Conservation (phyloP, 2,888 invertebrate species). For the Melolontha melolontha region DNA sequence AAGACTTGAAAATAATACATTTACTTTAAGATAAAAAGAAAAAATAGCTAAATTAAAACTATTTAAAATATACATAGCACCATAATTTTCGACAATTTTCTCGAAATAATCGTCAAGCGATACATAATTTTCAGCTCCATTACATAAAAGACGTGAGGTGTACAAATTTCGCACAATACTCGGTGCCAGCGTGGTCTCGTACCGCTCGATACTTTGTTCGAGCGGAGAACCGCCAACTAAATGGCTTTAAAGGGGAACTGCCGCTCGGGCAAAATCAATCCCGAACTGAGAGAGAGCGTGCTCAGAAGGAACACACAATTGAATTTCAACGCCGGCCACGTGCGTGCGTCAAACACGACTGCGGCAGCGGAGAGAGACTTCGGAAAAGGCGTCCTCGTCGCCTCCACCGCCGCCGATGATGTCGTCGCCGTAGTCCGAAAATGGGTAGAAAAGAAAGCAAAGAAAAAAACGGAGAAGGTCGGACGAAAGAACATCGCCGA, state of each 20-base stretch:
- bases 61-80: too few relatives aligned
- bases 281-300: conserved; percentile 40
- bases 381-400: conserved; percentile 9
- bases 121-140: conserved; percentile 35
- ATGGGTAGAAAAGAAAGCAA: too few relatives aligned
- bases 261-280: conserved; percentile 59
- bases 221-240: conserved; percentile 58
- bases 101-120: conserved; percentile 15
- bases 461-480: neutral
- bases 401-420: too few relatives aligned
- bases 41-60: too few relatives aligned
- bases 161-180: conserved; percentile 43
- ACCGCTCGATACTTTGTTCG: conserved; percentile 57
- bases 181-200: conserved; percentile 26
- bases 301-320: conserved; percentile 31
- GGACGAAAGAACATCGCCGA: neutral
- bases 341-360: conserved; percentile 28
- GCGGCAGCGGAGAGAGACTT: neutral
- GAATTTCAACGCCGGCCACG: conserved; percentile 38
- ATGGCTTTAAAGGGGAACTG: conserved; percentile 61
- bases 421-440: too few relatives aligned
- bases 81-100: conserved; percentile 23
- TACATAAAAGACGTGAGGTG: conserved; percentile 26
- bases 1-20: too few relatives aligned
- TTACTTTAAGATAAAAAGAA: too few relatives aligned